Conservation (phyloP, 2,113 vertebrate species). For the Odontesthes bonariensis region DNA sequence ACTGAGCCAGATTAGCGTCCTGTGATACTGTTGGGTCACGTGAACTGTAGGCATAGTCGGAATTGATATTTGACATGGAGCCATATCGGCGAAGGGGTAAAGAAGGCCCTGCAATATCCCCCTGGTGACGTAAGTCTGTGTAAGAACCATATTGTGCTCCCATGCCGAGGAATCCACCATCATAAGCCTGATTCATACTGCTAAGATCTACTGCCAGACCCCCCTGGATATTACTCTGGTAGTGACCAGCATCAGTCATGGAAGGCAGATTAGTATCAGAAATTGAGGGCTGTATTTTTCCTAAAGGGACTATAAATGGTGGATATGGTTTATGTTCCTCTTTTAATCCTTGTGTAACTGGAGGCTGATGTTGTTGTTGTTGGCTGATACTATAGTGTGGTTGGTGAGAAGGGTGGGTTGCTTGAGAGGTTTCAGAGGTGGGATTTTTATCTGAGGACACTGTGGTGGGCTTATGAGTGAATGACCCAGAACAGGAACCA, state of each 20-base stretch:
- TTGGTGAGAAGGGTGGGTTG: conserved; percentile 70
- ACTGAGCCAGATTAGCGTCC: conserved; percentile 94
- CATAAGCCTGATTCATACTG: conserved; percentile 92
- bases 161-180: conserved; percentile 88
- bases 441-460: conserved; percentile 84
- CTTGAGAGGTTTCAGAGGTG: conserved; percentile 62
- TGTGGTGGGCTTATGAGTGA: conserved; percentile 86
- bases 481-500: conserved; percentile 90
- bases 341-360: conserved; percentile 71
- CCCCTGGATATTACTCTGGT: conserved; percentile 85
- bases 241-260: conserved; percentile 86
- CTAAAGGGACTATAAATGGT: conserved; percentile 75
- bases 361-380: conserved; percentile 82
- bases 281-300: conserved; percentile 93
- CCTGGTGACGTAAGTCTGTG: conserved; percentile 93
- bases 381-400: conserved; percentile 79
- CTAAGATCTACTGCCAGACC: conserved; percentile 91
- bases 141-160: conserved; percentile 95
- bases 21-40: conserved; percentile 87
- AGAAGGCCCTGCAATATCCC: conserved; percentile 85
- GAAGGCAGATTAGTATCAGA: conserved; percentile 92
- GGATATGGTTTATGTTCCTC: conserved; percentile 88
- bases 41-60: conserved; percentile 88
- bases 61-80: conserved; percentile 96
- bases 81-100: conserved; percentile 94